Percentiles rank a stretch among this genome's conserved stretches.
phyloP scores from a whole-genome alignment of 2,797 vertebrate species.

The Danio tinwini region DNA sequence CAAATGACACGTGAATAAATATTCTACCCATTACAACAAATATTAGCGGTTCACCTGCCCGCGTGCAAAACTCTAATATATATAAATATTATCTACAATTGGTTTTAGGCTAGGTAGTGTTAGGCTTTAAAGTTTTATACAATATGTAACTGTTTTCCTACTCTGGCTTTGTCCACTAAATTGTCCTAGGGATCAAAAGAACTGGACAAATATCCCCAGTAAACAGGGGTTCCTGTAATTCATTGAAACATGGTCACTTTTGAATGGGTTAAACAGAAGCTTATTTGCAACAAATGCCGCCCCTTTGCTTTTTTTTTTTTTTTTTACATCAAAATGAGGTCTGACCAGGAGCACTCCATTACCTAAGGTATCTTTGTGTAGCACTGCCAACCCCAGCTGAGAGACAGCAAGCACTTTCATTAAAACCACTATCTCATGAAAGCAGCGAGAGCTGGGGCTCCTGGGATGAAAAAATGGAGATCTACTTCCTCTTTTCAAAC shows the following conservation, averaged over 20 bases:
- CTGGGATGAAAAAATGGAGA: constrained; percentile 15
- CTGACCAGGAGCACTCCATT: constrained; percentile 22
- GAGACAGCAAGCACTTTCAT: constrained; percentile 42
- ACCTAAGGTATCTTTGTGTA: constrained; percentile 14
- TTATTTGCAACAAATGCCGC: constrained; percentile 32
- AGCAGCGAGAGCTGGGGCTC: constrained; percentile 28
- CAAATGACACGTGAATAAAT: too few species aligned
- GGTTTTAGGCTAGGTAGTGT: not conserved
- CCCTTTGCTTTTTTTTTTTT: constrained; percentile 31
- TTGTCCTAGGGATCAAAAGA: not conserved
- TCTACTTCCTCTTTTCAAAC: constrained; percentile 20
- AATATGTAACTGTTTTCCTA: not conserved
- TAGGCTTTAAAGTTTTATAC: not conserved
- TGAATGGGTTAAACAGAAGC: constrained; percentile 15
- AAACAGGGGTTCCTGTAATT: not conserved
- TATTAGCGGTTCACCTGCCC: too few species aligned
- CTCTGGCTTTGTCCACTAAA: not conserved
- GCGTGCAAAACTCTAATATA: too few species aligned
- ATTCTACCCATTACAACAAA: too few species aligned
- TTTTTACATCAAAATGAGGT: constrained; percentile 27
- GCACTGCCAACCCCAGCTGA: constrained; percentile 18
- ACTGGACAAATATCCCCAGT: not conserved
- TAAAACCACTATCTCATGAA: constrained; percentile 54
- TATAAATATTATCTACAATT: not conserved
- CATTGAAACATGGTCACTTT: constrained; percentile 14